Percentiles rank a stretch among this genome's conserved stretches.
phyloP scores from a whole-genome alignment of 1,140 invertebrate genomes.

The Oryctes rhinoceros region DNA sequence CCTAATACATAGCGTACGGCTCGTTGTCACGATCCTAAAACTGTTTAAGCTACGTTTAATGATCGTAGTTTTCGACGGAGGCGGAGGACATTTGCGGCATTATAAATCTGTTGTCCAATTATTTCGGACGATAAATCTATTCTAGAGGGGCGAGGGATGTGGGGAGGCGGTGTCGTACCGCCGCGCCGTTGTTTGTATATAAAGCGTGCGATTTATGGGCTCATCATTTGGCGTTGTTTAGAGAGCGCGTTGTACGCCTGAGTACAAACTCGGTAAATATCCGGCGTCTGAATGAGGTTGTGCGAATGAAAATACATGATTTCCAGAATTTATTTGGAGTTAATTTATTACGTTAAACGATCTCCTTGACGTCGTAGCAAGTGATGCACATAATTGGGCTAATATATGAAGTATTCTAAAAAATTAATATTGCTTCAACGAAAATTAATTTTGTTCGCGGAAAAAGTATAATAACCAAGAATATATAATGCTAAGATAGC shows the following conservation, averaged over 20 bases:
- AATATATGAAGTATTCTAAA: no score
- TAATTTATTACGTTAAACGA: no score
- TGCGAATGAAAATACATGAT: background rate
- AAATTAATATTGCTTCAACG: no score
- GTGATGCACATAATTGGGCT: no score
- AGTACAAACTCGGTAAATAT: background rate
- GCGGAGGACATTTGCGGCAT: slow-evolving; percentile 19
- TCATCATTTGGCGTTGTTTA: background rate
- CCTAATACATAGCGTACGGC: background rate
- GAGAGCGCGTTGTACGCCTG: background rate
- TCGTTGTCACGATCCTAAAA: background rate
- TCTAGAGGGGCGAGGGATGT: background rate
- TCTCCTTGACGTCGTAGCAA: no score
- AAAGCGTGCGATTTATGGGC: background rate
- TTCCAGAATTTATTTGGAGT: no score
- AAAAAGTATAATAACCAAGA: no score
- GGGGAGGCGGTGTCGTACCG: no score
- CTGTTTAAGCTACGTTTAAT: slow-evolving; percentile 34
- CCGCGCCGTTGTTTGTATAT: background rate
- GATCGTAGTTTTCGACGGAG: slow-evolving; percentile 8
- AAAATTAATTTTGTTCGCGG: no score
- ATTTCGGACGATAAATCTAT: background rate
- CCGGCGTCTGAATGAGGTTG: background rate
- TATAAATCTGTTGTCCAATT: slow-evolving; percentile 27
- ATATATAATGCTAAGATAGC: no score